Evolutionary conservation across 92 coral and sea anemone genomes (phyloP).

Genomic region (Blastomussa wellsi): DNA sequence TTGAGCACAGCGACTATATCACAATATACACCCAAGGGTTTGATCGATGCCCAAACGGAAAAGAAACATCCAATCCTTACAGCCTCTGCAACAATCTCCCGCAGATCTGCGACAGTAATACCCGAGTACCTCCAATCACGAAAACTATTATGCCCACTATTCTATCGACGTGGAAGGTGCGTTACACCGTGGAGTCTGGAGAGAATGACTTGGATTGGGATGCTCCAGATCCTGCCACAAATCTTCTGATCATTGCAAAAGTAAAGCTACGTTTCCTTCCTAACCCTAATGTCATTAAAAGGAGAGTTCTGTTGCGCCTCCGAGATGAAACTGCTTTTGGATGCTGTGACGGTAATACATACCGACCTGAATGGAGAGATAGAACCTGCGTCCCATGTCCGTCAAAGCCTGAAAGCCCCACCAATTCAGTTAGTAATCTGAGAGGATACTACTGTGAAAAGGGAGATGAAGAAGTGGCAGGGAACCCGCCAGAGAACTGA

Average conservation of each 20-base stretch:
- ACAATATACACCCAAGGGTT: slow-evolving; percentile 47
- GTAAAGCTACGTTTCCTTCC: slow-evolving; percentile 30
- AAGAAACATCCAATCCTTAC: slow-evolving; percentile 55
- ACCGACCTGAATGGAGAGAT: slow-evolving; percentile 31
- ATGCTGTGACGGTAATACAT: slow-evolving; percentile 43
- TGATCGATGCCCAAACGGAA: slow-evolving; percentile 25
- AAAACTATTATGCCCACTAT: slow-evolving; percentile 51
- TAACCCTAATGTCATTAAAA: neutral
- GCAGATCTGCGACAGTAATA: slow-evolving; percentile 33
- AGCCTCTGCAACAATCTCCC: slow-evolving; percentile 52
- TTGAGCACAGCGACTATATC: slow-evolving; percentile 12
- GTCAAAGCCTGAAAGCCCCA: slow-evolving; percentile 15
- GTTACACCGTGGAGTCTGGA: slow-evolving; percentile 21
- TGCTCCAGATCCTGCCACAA: slow-evolving; percentile 56
- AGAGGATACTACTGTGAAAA: slow-evolving; percentile 56
- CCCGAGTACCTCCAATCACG: slow-evolving; percentile 8
- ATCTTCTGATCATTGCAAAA: slow-evolving; percentile 36
- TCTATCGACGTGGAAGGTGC: slow-evolving; percentile 55
- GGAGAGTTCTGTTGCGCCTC: neutral
- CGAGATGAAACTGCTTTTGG: neutral
- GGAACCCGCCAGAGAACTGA: neutral
- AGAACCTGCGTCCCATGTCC: slow-evolving; percentile 39
- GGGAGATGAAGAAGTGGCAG: slow-evolving; percentile 31
- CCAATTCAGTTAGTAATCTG: neutral
- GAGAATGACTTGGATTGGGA: slow-evolving; percentile 9